phyloP scores from a whole-genome alignment of 2,888 invertebrate species.

The Drosophila pseudotalamancana region DNA sequence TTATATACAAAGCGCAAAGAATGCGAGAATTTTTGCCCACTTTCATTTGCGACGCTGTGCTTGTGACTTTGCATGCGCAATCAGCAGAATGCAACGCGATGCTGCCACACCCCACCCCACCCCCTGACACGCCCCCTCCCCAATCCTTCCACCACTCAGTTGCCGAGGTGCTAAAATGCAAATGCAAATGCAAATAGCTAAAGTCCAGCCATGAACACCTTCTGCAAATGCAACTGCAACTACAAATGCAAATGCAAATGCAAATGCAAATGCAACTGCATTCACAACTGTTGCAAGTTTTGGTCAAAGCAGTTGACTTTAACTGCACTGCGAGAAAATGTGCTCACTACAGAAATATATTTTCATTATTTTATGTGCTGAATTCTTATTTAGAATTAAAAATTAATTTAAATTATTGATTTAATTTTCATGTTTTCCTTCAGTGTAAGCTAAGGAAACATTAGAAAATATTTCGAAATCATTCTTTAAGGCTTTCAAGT shows the following conservation, averaged over 20 bases:
- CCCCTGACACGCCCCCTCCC: neutral
- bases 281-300: slow-evolving; percentile 35
- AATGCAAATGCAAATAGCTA: slow-evolving; percentile 77
- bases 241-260: slow-evolving; percentile 21
- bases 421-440: no score
- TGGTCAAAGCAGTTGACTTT: slow-evolving; percentile 65
- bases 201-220: slow-evolving; percentile 46
- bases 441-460: no score
- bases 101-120: slow-evolving; percentile 38
- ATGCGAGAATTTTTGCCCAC: slow-evolving; percentile 45
- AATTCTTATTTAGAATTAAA: no score
- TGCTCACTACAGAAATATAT: no score
- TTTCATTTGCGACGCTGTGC: slow-evolving; percentile 56
- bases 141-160: slow-evolving; percentile 5
- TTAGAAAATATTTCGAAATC: no score
- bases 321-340: slow-evolving; percentile 11
- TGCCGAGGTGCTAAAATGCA: slow-evolving; percentile 76
- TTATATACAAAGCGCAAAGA: slow-evolving; percentile 62
- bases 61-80: slow-evolving; percentile 78
- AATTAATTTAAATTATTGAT: no score
- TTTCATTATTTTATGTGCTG: no score
- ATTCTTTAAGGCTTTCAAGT: no score
- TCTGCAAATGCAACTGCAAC: slow-evolving; percentile 39
- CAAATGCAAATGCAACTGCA: slow-evolving; percentile 27
- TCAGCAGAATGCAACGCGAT: slow-evolving; percentile 65